A percentile compares a stretch with the other conserved stretches of the same genome.
These are phyloP conservation scores for Petrophora chlorosata DNA, from an alignment of 2,888 invertebrate genomes.

Conservation along the genomic window DNA sequence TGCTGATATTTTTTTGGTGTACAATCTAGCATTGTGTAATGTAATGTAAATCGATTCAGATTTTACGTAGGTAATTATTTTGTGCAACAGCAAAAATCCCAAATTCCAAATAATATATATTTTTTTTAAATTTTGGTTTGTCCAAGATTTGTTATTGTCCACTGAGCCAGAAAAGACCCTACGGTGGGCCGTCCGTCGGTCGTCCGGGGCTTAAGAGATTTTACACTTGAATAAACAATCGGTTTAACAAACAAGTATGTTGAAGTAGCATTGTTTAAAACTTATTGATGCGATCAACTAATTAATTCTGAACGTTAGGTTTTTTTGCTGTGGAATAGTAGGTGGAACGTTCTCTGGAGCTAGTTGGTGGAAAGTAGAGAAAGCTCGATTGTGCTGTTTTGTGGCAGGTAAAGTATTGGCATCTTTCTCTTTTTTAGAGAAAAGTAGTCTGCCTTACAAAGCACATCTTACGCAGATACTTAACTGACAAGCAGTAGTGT, in stretches of 20 bases:
- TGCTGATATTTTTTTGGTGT: no score
- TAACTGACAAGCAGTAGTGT: no score
- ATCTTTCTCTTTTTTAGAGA: no score
- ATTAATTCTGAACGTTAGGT: not conserved
- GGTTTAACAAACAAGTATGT: slow-evolving; percentile 14
- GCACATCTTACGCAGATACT: no score
- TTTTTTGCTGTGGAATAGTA: no score
- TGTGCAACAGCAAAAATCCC: not conserved
- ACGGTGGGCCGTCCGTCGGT: slow-evolving; percentile 10
- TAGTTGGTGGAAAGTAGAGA: no score
- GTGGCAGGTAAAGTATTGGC: no score
- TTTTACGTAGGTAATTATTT: not conserved
- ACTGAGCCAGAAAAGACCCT: slow-evolving; percentile 21
- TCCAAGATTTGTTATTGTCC: not conserved
- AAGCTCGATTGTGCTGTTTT: no score
- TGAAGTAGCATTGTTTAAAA: slow-evolving; percentile 13
- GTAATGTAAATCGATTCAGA: not conserved
- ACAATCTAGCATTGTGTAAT: no score
- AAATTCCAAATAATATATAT: not conserved
- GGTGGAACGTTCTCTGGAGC: no score
- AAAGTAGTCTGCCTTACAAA: no score
- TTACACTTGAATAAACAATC: slow-evolving; percentile 22
- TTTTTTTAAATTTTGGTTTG: not conserved
- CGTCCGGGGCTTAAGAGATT: slow-evolving; percentile 10
- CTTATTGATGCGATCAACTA: slow-evolving; percentile 3